Evolutionary conservation across 2,113 vertebrate species (phyloP).

Genomic region (Chionomys nivalis): DNA sequence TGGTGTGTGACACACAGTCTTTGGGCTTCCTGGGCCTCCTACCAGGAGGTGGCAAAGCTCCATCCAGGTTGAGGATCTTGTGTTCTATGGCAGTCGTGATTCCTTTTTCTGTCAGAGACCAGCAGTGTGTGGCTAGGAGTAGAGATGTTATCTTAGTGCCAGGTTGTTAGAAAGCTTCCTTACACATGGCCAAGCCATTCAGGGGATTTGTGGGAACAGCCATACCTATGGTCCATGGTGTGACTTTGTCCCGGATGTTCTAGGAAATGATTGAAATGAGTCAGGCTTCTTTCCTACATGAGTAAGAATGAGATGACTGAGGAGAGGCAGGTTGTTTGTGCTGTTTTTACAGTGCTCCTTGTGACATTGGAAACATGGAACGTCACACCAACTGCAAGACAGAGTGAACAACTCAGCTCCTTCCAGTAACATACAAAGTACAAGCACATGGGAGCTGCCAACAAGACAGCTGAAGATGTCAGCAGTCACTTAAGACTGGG

Average conservation of each 20-base stretch:
- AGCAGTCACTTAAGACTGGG: background rate
- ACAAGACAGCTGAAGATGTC: background rate
- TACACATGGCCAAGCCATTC: background rate
- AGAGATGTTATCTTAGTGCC: background rate
- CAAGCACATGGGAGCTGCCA: background rate
- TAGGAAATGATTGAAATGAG: slow-evolving; percentile 25
- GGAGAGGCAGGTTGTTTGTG: background rate
- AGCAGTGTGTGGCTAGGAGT: background rate
- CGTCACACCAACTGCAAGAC: background rate
- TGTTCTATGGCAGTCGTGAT: background rate
- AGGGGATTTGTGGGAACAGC: slow-evolving; percentile 12
- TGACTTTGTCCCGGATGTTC: background rate
- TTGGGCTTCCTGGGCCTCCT: background rate
- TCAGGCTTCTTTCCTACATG: slow-evolving; percentile 2
- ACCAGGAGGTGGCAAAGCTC: slow-evolving; percentile 50
- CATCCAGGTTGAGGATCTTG: background rate
- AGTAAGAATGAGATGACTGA: background rate
- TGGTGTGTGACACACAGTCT: background rate
- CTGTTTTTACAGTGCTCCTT: background rate
- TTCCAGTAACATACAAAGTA: background rate
- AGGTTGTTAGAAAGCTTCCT: slow-evolving; percentile 3
- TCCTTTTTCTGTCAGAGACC: slow-evolving; percentile 12
- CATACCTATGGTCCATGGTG: background rate
- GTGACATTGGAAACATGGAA: background rate
- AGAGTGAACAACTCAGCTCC: background rate